Evolutionary conservation across 2,888 invertebrate species (phyloP), one percentile per base, ranked within the genome.

Genomic region (Meghimatium bilineatum): DNA sequence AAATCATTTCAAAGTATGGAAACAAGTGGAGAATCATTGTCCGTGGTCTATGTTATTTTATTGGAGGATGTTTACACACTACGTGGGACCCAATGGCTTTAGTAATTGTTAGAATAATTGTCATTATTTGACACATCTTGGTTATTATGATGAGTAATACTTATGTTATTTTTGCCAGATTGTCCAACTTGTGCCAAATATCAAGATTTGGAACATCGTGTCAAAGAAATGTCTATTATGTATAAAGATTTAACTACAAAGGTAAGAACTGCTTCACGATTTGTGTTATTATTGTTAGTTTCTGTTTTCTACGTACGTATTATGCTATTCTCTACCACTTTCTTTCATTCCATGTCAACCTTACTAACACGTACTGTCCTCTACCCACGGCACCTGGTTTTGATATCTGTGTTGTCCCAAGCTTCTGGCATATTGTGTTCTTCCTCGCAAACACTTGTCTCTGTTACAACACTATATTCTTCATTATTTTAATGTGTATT

Each of bases 131-230:
- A 8, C 44, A 44, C 67, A 34, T 34, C 17, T 34, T 17, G 2
- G 32, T 10, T 20, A 17, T 34, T 10, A 1, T 67, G 2, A n/a
- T 3, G 6, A 12, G 5, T 12, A 44, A 8, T 63, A 63, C 23
- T 63, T 14, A n/a, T 63, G n/a, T 3, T 32, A 32, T n/a, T 74
- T 3, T 38, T 91, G 90, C 49, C 90, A 90, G 96, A 96, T 93
- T 97, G 97, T 94, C 97, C 97, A 87, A 97, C 97, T 76, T 97
- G 97, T 94, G 97, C 97, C 89, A 97, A 97, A 94, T 97, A 97
- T 94, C 96, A 96, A 90, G 95, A 96, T 93, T 95, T 97, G 93
- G 96, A 97, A 94, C 96, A 96, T 92, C 96, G 96, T 87, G 96
- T 97, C 91, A 96, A 96, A 94, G 96, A 96, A 94, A 95, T 97